Conservation (phyloP, 2,113 vertebrate species). For the Xiphorhynchus elegans region DNA sequence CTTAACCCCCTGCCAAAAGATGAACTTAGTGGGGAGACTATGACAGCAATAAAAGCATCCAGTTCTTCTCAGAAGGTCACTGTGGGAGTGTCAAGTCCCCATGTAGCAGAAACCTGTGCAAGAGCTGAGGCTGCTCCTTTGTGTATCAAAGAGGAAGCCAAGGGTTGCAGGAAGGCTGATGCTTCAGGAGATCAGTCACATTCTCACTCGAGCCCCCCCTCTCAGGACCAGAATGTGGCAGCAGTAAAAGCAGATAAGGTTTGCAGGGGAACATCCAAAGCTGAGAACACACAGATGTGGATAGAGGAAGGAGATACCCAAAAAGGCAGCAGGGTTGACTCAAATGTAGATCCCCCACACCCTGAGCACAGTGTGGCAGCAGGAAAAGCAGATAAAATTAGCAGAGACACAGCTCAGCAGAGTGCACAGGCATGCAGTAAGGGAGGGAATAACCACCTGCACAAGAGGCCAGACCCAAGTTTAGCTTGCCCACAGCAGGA, state of each 20-base stretch:
- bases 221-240: background rate
- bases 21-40: background rate
- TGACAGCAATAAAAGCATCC: background rate
- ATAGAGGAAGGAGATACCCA: background rate
- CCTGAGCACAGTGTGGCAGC: background rate
- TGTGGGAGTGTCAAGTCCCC: background rate
- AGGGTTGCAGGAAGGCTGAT: background rate
- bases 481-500: background rate
- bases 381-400: background rate
- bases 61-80: background rate
- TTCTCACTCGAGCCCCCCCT: background rate
- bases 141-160: background rate
- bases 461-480: background rate
- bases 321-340: background rate
- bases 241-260: background rate
- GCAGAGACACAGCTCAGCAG: background rate
- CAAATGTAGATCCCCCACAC: background rate
- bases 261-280: background rate
- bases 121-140: background rate
- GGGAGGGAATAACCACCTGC: background rate
- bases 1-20: background rate
- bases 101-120: background rate
- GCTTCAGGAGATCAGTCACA: background rate
- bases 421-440: background rate
- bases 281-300: slow-evolving; percentile 1